Percentiles rank a stretch among this genome's conserved stretches.
Evolutionary conservation across 1,140 invertebrate species (phyloP).

Genomic region (Arion vulgaris): DNA sequence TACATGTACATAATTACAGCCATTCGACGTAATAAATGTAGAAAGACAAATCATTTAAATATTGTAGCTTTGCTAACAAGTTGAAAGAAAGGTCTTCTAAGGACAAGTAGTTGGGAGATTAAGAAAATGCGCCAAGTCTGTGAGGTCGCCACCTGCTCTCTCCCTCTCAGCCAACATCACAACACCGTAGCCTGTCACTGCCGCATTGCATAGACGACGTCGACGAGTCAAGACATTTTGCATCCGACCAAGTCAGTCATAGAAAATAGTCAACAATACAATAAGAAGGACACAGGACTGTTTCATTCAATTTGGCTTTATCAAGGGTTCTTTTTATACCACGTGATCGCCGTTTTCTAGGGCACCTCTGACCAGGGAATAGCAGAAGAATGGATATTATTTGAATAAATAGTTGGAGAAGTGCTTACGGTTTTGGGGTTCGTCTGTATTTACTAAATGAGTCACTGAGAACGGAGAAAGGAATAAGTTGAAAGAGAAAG

Average conservation of each 20-base stretch:
- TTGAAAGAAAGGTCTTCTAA: too few relatives aligned
- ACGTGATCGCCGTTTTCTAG: neutral
- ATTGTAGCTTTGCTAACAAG: too few relatives aligned
- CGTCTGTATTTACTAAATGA: neutral
- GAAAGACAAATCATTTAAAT: too few relatives aligned
- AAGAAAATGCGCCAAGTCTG: neutral
- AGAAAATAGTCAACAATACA: too few relatives aligned
- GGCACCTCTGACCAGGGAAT: neutral
- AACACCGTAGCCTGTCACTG: neutral
- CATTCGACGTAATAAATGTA: too few relatives aligned
- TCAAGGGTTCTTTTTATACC: neutral
- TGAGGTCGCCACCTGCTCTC: neutral
- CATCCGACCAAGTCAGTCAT: neutral
- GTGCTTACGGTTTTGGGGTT: neutral
- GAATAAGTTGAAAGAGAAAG: neutral
- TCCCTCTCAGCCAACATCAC: neutral
- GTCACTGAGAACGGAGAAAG: neutral
- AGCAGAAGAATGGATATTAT: neutral
- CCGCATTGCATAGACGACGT: neutral
- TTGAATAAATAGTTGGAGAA: neutral
- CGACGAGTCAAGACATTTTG: neutral
- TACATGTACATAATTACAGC: too few relatives aligned
- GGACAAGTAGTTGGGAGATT: too few relatives aligned
- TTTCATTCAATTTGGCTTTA: too few relatives aligned
- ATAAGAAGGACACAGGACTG: too few relatives aligned